A percentile compares a stretch with the other conserved stretches of the same genome.
Evolutionary conservation across 2,113 vertebrate genomes (phyloP).

Genomic region (Corydoras maculifer): DNA sequence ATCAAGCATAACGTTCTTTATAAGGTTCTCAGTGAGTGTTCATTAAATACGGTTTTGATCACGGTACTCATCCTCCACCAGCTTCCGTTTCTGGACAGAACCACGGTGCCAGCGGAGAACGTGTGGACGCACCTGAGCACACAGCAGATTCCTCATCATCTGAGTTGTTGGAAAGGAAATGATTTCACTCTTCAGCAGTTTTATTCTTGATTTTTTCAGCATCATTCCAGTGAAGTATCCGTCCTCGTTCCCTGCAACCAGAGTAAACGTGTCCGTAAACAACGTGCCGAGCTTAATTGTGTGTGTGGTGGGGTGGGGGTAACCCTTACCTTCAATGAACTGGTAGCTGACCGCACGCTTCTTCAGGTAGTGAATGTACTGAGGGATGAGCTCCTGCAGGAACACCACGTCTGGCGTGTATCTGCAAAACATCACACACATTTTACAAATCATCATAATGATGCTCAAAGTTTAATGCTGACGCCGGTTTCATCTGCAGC

Average conservation of each 20-base stretch:
- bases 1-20: too few relatives aligned
- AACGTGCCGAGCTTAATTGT: too few relatives aligned
- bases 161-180: conserved; percentile 75
- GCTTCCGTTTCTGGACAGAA: too few relatives aligned
- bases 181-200: conserved; percentile 73
- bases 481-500: too few relatives aligned
- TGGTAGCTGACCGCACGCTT: conserved; percentile 77
- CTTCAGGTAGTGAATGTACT: conserved; percentile 72
- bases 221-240: conserved; percentile 86
- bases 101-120: too few relatives aligned
- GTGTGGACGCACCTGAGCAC: conserved; percentile 46
- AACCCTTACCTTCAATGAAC: conserved; percentile 75
- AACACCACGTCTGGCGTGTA: conserved; percentile 89
- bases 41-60: too few relatives aligned
- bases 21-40: too few relatives aligned
- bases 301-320: too few relatives aligned
- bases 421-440: conserved; percentile 56
- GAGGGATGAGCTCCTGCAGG: conserved; percentile 85
- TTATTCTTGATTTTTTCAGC: conserved; percentile 84
- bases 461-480: too few relatives aligned
- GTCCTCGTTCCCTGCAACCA: conserved; percentile 71
- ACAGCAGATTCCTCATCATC: conserved; percentile 92
- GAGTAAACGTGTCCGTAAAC: neutral
- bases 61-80: too few relatives aligned
- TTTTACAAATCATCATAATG: too few relatives aligned